Evolutionary conservation across 2,113 vertebrate species (phyloP), one percentile per base, ranked within the genome.

Genomic region (Alligator sinensis): DNA sequence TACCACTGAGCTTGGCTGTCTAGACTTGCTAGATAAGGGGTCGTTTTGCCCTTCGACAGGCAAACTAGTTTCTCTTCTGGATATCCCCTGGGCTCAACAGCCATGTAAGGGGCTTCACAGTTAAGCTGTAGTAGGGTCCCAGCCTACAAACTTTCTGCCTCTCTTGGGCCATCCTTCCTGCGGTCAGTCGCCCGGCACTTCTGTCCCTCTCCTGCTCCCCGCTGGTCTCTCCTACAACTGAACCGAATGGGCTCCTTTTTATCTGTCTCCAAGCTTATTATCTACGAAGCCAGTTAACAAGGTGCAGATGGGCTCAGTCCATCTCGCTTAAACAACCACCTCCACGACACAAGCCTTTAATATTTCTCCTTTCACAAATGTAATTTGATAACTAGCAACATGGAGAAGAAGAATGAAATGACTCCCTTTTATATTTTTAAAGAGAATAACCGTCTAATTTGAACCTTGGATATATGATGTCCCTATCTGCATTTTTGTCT

Each of bases 391-490:
- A 34, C 30, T 72, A 21, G 22, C 19, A 58, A 28, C 5, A 0
- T 77, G 64, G 88, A 30, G 87, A 91, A 61, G 58, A 47, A 5
- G 24, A 22, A 2, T 4, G 77, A 22, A 86, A 91, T 70, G 93
- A 15, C 6, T 16, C 13, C 4, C 5, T 34, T 94, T 87, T 87
- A 21, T 86, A 61, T 22, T 77, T 47, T 61, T 54, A 63, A 77
- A 83, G 59, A 76, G 77, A 85, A 13, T 3, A 60, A 25, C 66
- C 9, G 59, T 80, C 47, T 34, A 57, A 16, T 38, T 76, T 28
- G 34, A 94, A 16, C 88, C 78, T 62, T 89, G 87, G 80, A n/a
- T 30, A 89, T 91, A 90, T 30, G 82, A 18, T 68, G 34, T 38
- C 11, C 5, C 61, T 72, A 4, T 80, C 82, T 70, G 13, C 21